Evolutionary conservation across 2,113 vertebrate species (phyloP).

Genomic region (Strigops habroptila): DNA sequence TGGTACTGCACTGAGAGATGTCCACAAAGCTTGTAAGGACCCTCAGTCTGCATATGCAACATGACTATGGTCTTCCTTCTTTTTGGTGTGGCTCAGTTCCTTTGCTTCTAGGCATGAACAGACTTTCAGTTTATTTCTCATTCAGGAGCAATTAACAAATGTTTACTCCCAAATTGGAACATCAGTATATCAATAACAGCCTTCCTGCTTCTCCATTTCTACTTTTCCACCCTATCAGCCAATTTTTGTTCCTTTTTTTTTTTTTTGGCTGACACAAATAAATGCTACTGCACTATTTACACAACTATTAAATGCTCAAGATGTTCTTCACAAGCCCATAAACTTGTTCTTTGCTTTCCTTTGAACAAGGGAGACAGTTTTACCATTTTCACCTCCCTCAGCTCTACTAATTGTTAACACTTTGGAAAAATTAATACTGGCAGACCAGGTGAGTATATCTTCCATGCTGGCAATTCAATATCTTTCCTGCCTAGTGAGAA

Average conservation of each 20-base stretch:
- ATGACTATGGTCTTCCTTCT: background rate
- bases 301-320: background rate
- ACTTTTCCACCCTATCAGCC: rapidly evolving
- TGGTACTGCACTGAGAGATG: background rate
- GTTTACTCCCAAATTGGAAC: background rate
- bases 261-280: background rate
- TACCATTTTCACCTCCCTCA: background rate
- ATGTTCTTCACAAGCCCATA: background rate
- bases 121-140: background rate
- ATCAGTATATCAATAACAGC: background rate
- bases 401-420: background rate
- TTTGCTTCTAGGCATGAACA: rapidly evolving
- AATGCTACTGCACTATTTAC: background rate
- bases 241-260: background rate
- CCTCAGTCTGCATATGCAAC: background rate
- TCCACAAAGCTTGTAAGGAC: background rate
- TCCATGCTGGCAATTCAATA: background rate
- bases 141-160: background rate
- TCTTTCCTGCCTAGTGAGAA: background rate
- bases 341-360: background rate
- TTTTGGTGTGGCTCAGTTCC: background rate
- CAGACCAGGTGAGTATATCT: background rate
- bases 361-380: background rate
- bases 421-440: background rate
- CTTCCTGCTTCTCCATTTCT: background rate